Evolutionary conservation across 2,113 vertebrate species (phyloP).

Genomic region (Astur gentilis): DNA sequence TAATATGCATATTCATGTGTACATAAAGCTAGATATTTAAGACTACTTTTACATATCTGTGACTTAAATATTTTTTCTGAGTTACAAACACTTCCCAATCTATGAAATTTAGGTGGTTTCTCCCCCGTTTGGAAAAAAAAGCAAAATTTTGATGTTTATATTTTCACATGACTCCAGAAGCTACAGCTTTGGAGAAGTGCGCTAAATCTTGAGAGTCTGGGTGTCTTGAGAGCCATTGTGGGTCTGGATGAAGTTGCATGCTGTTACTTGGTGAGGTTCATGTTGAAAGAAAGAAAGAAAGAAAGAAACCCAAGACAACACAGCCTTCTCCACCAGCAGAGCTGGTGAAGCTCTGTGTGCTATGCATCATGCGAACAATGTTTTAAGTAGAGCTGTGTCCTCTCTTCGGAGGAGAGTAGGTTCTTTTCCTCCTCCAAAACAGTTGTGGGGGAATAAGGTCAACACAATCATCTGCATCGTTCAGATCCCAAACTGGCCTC

Average conservation of each 20-base stretch:
- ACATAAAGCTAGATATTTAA: neutral
- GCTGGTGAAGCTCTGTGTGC: neutral
- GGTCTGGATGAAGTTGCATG: neutral
- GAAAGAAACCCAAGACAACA: neutral
- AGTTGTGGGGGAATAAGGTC: neutral
- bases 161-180: neutral
- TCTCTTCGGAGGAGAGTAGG: neutral
- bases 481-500: neutral
- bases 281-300: neutral
- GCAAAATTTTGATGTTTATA: neutral
- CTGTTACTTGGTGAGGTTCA: neutral
- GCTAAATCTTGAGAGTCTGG: neutral
- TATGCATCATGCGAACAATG: fast-evolving
- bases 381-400: neutral
- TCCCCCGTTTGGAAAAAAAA: neutral
- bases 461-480: fast-evolving
- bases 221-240: neutral
- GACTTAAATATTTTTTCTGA: neutral
- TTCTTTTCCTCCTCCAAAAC: neutral
- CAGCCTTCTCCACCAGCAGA: neutral
- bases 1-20: neutral
- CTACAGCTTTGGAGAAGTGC: neutral
- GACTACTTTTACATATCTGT: neutral
- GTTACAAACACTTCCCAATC: neutral
- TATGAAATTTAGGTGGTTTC: neutral